phyloP scores from a whole-genome alignment of 1,140 invertebrate species.

The Bombus pyrosoma region DNA sequence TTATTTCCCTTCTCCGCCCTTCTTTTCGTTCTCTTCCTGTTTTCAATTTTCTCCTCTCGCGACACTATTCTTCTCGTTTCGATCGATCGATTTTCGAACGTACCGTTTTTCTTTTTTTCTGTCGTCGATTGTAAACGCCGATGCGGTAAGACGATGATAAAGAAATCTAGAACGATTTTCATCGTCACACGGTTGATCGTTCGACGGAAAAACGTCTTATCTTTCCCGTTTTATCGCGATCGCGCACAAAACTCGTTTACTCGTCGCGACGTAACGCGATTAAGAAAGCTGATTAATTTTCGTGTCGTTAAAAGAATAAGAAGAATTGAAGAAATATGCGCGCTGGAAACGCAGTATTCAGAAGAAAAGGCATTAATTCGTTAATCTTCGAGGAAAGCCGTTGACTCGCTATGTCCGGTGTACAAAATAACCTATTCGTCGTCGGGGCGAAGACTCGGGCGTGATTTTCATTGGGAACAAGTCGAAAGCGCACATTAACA shows the following conservation, averaged over 20 bases:
- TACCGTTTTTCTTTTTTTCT: background rate
- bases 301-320: too few relatives aligned
- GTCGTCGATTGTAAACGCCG: background rate
- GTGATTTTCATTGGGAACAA: slow-evolving; percentile 51
- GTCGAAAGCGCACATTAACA: slow-evolving; percentile 52
- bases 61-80: slow-evolving; percentile 39
- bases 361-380: slow-evolving; percentile 24
- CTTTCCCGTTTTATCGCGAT: slow-evolving; percentile 20
- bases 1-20: background rate
- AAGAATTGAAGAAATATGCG: background rate
- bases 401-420: background rate
- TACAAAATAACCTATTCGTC: background rate
- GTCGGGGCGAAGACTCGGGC: slow-evolving; percentile 20
- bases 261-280: background rate
- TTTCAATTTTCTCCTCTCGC: background rate
- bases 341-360: slow-evolving; percentile 11
- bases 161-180: background rate
- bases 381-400: background rate
- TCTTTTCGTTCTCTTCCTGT: too few relatives aligned
- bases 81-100: slow-evolving; percentile 5
- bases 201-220: background rate
- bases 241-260: slow-evolving; percentile 28
- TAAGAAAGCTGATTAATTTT: slow-evolving; percentile 1
- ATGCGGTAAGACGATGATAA: background rate
- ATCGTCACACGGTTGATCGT: background rate